Percentiles rank a stretch among this genome's conserved stretches.
Evolutionary conservation across 2,113 vertebrate species (phyloP).

Genomic region (Rutilus rutilus): DNA sequence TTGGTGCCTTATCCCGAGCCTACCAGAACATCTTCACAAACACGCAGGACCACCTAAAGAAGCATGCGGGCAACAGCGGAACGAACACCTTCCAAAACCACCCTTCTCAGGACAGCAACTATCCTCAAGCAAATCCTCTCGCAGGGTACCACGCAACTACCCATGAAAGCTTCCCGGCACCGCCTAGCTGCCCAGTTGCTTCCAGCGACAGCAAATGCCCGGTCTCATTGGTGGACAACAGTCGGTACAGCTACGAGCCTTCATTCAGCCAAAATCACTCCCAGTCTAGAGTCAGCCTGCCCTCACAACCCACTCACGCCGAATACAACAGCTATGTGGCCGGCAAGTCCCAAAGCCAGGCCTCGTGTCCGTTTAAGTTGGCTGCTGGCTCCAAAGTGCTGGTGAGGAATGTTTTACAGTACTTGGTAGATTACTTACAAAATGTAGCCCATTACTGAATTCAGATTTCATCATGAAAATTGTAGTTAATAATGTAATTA

Average conservation of each 20-base stretch:
- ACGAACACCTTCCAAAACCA: constrained; percentile 55
- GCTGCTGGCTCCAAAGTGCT: constrained; percentile 75
- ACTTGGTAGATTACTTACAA: too few relatives aligned
- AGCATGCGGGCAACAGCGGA: constrained; percentile 62
- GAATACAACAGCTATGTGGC: constrained; percentile 58
- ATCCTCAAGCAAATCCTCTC: constrained; percentile 57
- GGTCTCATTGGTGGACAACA: constrained; percentile 69
- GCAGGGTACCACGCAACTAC: constrained; percentile 63
- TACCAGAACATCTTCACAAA: constrained; percentile 76
- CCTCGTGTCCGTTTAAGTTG: constrained; percentile 75
- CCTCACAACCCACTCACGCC: constrained; percentile 54
- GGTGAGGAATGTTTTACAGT: constrained; percentile 63
- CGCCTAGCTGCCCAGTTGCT: constrained; percentile 57
- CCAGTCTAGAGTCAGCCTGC: constrained; percentile 48
- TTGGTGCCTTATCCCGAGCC: constrained; percentile 75
- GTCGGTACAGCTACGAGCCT: constrained; percentile 60
- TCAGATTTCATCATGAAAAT: too few relatives aligned
- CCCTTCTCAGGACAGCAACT: constrained; percentile 65
- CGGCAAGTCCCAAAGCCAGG: constrained; percentile 56
- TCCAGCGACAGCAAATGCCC: constrained; percentile 64
- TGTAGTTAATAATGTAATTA: too few relatives aligned
- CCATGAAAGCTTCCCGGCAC: constrained; percentile 49
- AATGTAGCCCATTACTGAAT: too few relatives aligned
- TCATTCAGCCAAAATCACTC: constrained; percentile 67
- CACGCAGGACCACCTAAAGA: constrained; percentile 64